These are phyloP conservation scores for Nomada ferruginata DNA, from an alignment of 2,888 invertebrate genomes.

Conservation along the genomic window DNA sequence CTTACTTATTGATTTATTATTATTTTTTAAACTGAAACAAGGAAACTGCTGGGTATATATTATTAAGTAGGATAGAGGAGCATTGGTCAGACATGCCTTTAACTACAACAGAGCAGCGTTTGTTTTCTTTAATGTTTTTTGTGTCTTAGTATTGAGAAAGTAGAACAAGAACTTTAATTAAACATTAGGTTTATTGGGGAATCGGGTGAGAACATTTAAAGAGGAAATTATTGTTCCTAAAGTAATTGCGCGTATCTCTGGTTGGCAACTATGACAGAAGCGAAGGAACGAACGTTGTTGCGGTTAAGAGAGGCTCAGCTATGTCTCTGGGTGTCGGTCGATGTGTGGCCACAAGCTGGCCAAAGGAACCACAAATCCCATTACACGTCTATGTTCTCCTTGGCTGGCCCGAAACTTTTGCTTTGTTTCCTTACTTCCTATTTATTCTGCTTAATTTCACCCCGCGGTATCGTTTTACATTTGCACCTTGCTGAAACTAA, in stretches of 20 bases:
- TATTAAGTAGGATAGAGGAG: no score
- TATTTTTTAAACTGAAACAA: no score
- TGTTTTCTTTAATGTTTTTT: no score
- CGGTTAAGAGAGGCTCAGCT: slow-evolving; percentile 46
- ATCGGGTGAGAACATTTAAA: background rate
- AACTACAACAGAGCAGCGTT: no score
- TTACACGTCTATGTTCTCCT: slow-evolving; percentile 60
- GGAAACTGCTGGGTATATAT: no score
- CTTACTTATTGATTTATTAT: no score
- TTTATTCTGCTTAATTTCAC: slow-evolving; percentile 15
- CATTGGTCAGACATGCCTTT: no score
- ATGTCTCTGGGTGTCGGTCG: slow-evolving; percentile 55
- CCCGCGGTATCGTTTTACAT: background rate
- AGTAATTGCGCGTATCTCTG: slow-evolving; percentile 53
- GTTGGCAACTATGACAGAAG: slow-evolving; percentile 6
- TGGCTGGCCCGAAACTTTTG: slow-evolving; percentile 25
- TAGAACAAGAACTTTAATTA: background rate
- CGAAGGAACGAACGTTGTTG: slow-evolving; percentile 49
- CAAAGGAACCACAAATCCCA: slow-evolving; percentile 71
- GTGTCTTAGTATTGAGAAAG: no score
- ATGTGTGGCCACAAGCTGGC: slow-evolving; percentile 66
- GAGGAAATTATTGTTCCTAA: slow-evolving; percentile 23
- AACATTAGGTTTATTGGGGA: background rate
- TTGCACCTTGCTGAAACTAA: background rate
- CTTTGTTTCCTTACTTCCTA: slow-evolving; percentile 41